A percentile compares a stretch with the other conserved stretches of the same genome.
These are phyloP conservation scores for Hemibagrus guttatus DNA, from an alignment of 2,797 vertebrate species.

Conservation along the genomic window DNA sequence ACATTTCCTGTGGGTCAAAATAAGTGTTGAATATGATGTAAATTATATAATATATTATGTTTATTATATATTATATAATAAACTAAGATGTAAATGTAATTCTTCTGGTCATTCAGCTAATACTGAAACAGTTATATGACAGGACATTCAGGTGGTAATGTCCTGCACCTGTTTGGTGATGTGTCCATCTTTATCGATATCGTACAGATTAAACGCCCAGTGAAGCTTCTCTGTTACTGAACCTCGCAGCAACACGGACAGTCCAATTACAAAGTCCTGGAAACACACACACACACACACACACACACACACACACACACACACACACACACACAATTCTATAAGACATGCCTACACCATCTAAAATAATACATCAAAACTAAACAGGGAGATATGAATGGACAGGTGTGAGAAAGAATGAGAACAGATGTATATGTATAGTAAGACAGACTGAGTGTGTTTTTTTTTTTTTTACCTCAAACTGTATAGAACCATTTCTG, in stretches of 20 bases:
- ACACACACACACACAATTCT: neutral
- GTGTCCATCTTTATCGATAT: constrained; percentile 93
- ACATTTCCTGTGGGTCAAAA: constrained; percentile 83
- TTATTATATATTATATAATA: too few relatives aligned
- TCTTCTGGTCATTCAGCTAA: neutral
- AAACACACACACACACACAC: constrained; percentile 28
- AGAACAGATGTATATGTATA: neutral
- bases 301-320: constrained; percentile 10
- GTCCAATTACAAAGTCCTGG: constrained; percentile 90
- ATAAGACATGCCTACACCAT: neutral
- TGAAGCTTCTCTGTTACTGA: constrained; percentile 89
- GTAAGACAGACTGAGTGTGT: neutral
- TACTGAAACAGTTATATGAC: neutral
- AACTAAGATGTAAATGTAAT: neutral
- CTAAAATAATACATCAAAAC: neutral
- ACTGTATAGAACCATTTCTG: constrained; percentile 85
- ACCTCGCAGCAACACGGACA: constrained; percentile 89
- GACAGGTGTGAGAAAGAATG: neutral
- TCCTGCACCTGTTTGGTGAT: constrained; percentile 89
- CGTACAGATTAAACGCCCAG: constrained; percentile 96
- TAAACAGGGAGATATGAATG: neutral
- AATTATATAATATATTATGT: too few relatives aligned
- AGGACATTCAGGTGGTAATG: neutral
- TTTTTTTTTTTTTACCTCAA: constrained; percentile 83
- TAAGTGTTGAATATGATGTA: neutral